Conservation (phyloP, 1,140 invertebrate species). For the Luehdorfia chinensis region DNA sequence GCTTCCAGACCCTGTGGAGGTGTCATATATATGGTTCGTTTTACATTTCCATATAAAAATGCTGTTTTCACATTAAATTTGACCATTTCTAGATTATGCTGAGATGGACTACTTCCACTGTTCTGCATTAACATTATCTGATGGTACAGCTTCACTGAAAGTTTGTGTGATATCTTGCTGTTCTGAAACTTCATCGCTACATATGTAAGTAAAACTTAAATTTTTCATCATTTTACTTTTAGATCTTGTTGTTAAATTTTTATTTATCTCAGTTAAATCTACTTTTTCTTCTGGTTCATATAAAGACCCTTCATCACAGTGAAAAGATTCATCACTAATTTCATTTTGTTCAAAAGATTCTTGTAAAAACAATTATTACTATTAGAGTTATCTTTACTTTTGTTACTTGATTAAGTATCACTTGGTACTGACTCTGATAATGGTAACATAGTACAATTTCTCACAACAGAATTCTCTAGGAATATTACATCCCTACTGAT, state of each 20-base stretch:
- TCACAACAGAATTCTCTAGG: neutral
- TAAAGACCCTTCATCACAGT: constrained; percentile 20
- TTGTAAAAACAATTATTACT: neutral
- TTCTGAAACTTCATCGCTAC: constrained; percentile 5
- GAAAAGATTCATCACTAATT: constrained; percentile 11
- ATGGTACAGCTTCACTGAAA: constrained; percentile 21
- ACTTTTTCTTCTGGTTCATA: constrained; percentile 23
- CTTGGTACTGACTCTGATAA: constrained; percentile 7
- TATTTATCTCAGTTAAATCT: constrained; percentile 2
- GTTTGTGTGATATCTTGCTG: no score
- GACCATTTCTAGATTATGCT: constrained; percentile 29
- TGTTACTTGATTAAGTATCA: neutral
- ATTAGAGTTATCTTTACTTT: neutral
- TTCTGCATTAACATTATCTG: constrained; percentile 14
- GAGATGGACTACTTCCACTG: constrained; percentile 29
- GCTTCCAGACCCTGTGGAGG: constrained; percentile 26
- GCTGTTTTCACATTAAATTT: constrained; percentile 38
- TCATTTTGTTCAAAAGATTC: constrained; percentile 9
- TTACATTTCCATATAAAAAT: constrained; percentile 33
- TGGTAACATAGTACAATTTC: constrained; percentile 13
- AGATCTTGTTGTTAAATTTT: constrained; percentile 2
- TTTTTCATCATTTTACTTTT: neutral
- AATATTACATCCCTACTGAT: constrained; percentile 19
- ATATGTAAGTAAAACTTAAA: neutral
- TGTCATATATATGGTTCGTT: constrained; percentile 33